phyloP scores from a whole-genome alignment of 2,888 invertebrate species.

The Zele albiditarsus region DNA sequence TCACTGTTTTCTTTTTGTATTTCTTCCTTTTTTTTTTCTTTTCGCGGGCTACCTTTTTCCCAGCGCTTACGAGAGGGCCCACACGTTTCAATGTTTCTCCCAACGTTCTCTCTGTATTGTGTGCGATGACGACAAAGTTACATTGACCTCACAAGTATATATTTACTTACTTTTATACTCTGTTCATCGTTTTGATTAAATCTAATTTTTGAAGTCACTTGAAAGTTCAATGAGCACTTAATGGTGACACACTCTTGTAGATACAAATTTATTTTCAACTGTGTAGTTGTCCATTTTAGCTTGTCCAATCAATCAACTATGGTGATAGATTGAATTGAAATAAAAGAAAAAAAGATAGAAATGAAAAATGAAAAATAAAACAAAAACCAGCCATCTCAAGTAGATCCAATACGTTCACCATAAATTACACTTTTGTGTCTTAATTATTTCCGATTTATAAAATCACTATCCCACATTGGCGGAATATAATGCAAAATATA shows the following conservation, averaged over 20 bases:
- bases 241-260: neutral
- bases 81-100: slow-evolving; percentile 21
- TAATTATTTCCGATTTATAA: neutral
- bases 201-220: neutral
- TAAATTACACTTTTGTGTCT: slow-evolving; percentile 7
- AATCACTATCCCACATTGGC: neutral
- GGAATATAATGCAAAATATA: too few relatives aligned
- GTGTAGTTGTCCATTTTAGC: neutral
- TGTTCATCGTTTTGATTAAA: neutral
- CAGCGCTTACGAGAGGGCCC: slow-evolving; percentile 2
- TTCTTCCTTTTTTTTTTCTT: slow-evolving; percentile 13
- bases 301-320: neutral
- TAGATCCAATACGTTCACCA: neutral
- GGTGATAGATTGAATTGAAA: neutral
- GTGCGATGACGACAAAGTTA: neutral
- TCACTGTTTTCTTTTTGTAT: slow-evolving; percentile 21
- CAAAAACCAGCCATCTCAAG: neutral
- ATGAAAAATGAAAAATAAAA: neutral
- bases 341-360: neutral
- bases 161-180: neutral
- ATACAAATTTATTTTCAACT: neutral
- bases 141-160: neutral
- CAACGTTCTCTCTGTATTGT: neutral
- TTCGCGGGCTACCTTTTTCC: slow-evolving; percentile 13
- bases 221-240: neutral